Percentiles rank a stretch among this genome's conserved stretches.
Conservation (phyloP, 2,888 invertebrate species). For the Pristionchus japonicus region DNA sequence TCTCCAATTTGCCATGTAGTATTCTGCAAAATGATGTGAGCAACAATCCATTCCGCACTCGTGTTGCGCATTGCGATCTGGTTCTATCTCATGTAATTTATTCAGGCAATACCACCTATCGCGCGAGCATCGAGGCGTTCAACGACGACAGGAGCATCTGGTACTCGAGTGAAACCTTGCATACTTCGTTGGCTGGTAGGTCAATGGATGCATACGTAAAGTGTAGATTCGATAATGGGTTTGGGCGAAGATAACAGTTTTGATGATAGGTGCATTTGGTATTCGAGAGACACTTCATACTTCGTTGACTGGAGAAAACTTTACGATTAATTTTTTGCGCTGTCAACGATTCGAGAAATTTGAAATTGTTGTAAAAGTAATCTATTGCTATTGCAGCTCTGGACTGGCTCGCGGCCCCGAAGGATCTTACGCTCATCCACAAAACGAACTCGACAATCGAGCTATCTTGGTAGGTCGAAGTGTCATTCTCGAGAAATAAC, state of each 20-base stretch:
- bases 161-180: slow-evolving; percentile 62
- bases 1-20: too few species aligned
- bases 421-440: slow-evolving; percentile 59
- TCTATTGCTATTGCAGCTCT: slow-evolving; percentile 58
- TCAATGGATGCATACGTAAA: too few species aligned
- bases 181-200: slow-evolving; percentile 62
- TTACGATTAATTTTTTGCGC: too few species aligned
- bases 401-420: slow-evolving; percentile 62
- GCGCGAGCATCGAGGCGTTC: slow-evolving; percentile 62
- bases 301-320: too few species aligned
- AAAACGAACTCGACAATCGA: slow-evolving; percentile 58
- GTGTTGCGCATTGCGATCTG: too few species aligned
- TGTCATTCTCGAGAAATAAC: neutral
- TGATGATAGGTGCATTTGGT: too few species aligned
- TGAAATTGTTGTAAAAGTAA: too few species aligned
- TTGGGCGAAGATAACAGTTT: too few species aligned
- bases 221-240: too few species aligned
- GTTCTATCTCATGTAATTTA: too few species aligned
- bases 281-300: too few species aligned
- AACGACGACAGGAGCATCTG: slow-evolving; percentile 53
- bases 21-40: neutral
- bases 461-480: slow-evolving; percentile 56
- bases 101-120: slow-evolving; percentile 65
- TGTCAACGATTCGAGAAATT: too few species aligned
- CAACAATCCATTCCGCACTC: neutral